Conservation (phyloP, 1,140 invertebrate genomes). For the Cyclina sinensis region DNA sequence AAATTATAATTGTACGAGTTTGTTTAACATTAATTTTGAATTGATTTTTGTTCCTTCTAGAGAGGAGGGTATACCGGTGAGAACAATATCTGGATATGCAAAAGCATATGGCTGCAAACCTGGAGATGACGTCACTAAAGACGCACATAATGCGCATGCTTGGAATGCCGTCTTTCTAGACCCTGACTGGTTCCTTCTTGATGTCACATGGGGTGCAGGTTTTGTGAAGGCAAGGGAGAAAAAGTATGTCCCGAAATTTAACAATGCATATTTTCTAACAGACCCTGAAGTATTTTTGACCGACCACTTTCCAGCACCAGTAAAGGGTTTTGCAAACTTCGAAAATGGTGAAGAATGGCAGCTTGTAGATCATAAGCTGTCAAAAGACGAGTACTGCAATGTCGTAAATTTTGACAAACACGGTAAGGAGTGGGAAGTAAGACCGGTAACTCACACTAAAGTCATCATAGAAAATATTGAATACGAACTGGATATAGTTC, state of each 20-base stretch:
- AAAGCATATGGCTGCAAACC: conserved; percentile 99
- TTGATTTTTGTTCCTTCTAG: conserved; percentile 39
- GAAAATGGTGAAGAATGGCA: conserved; percentile 68
- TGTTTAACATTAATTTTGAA: too few relatives aligned
- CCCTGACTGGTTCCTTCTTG: conserved; percentile 76
- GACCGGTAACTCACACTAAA: conserved; percentile 19
- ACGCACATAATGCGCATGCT: conserved; percentile 90
- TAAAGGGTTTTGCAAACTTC: conserved; percentile 61
- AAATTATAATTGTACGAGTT: too few relatives aligned
- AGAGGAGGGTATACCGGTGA: conserved; percentile 53
- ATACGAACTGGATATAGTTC: conserved; percentile 35
- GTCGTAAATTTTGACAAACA: conserved; percentile 32
- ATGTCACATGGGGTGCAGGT: conserved; percentile 87
- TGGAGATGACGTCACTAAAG: conserved; percentile 96
- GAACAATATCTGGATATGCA: conserved; percentile 91
- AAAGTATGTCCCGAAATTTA: conserved; percentile 70
- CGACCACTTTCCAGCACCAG: conserved; percentile 87
- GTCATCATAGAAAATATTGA: conserved; percentile 29
- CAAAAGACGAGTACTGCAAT: conserved; percentile 54
- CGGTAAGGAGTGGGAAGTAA: conserved; percentile 58
- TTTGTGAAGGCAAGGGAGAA: conserved; percentile 67
- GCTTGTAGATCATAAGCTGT: conserved; percentile 59
- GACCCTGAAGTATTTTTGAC: conserved; percentile 87
- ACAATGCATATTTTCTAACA: conserved; percentile 86
- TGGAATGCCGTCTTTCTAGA: conserved; percentile 78